Conservation (phyloP, 2,797 vertebrate species). For the Poecilia picta region DNA sequence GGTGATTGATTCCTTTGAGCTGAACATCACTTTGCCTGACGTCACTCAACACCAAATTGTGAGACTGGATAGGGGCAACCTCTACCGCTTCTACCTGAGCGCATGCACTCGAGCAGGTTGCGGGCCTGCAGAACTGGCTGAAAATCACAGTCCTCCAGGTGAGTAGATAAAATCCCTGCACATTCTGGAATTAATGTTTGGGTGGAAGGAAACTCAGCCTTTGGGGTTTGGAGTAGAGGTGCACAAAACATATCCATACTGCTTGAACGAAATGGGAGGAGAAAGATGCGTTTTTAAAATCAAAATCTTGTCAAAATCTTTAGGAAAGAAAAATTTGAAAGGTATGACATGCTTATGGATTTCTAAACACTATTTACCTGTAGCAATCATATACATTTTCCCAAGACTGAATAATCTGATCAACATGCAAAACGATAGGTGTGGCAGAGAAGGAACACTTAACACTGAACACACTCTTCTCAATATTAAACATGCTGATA, state of each 20-base stretch:
- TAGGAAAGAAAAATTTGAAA: background rate
- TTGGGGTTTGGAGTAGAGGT: background rate
- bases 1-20: slow-evolving; percentile 78
- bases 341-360: background rate
- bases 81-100: slow-evolving; percentile 89
- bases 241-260: background rate
- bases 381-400: background rate
- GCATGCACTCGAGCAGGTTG: slow-evolving; percentile 90
- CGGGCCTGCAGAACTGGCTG: slow-evolving; percentile 80
- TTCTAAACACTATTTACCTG: background rate
- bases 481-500: background rate
- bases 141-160: slow-evolving; percentile 86
- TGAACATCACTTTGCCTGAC: slow-evolving; percentile 81
- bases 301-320: background rate
- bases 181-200: background rate
- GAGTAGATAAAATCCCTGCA: slow-evolving; percentile 69
- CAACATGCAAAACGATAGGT: background rate
- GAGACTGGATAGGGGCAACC: slow-evolving; percentile 79
- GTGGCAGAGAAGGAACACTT: background rate
- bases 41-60: slow-evolving; percentile 82
- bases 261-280: background rate
- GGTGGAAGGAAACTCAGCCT: background rate
- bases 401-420: background rate
- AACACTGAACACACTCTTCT: background rate
- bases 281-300: background rate